Evolutionary conservation across 2,113 vertebrate genomes (phyloP).

Genomic region (Butastur rufipennis): DNA sequence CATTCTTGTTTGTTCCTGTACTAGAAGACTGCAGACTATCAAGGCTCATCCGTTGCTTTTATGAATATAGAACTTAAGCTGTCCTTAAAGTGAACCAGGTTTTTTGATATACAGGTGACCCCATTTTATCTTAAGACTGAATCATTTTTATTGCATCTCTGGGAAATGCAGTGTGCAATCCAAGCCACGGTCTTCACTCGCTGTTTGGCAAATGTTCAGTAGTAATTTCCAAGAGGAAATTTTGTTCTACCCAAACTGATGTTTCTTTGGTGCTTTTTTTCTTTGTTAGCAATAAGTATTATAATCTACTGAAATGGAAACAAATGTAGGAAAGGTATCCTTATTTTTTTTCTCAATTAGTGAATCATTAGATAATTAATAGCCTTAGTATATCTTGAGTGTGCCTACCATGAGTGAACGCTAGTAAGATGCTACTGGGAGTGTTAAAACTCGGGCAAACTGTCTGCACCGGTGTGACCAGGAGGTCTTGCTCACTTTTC

Average conservation of each 20-base stretch:
- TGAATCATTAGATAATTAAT: neutral
- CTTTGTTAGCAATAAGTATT: neutral
- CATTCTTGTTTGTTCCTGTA: neutral
- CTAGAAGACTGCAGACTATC: neutral
- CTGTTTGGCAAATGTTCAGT: neutral
- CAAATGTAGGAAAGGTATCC: neutral
- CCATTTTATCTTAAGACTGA: neutral
- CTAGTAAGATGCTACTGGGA: neutral
- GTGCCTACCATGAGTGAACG: neutral
- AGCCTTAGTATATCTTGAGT: neutral
- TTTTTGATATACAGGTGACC: neutral
- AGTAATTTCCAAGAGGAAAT: neutral
- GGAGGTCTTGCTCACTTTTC: neutral
- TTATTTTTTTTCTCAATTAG: neutral
- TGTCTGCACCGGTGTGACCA: neutral
- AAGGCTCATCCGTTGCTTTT: neutral
- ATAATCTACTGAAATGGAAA: neutral
- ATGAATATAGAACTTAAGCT: neutral
- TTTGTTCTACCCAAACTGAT: neutral
- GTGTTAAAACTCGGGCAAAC: neutral
- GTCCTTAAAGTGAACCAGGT: neutral
- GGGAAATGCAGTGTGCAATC: neutral
- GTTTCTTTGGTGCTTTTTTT: neutral
- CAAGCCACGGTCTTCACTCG: accelerated
- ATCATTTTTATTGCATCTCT: neutral